Evolutionary conservation across 2,113 vertebrate species (phyloP).

Genomic region (Trichomycterus rosablanca): DNA sequence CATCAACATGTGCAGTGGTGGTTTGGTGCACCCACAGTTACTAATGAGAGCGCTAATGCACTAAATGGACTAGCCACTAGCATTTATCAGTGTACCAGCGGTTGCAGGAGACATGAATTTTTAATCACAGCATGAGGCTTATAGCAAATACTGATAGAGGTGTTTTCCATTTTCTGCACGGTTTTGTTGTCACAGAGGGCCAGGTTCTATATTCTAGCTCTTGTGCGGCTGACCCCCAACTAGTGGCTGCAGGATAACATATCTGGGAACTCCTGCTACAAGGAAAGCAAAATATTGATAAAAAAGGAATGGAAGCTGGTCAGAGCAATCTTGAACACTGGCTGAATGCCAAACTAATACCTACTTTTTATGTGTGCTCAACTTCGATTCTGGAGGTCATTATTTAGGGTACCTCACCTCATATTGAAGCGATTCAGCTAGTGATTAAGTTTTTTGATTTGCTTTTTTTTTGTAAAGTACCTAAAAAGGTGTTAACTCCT

Average conservation of each 20-base stretch:
- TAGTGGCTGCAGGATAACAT: slow-evolving; percentile 52
- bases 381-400: no score
- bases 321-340: not conserved
- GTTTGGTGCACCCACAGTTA: not conserved
- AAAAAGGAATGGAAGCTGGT: not conserved
- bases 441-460: no score
- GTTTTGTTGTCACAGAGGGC: slow-evolving; percentile 57
- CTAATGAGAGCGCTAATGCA: slow-evolving; percentile 29
- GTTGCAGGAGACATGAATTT: slow-evolving; percentile 50
- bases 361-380: not conserved
- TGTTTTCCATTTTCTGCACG: slow-evolving; percentile 56
- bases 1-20: slow-evolving; percentile 5
- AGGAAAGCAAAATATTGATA: slow-evolving; percentile 25
- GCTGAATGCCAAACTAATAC: not conserved
- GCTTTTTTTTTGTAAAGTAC: no score
- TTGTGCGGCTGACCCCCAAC: slow-evolving; percentile 36
- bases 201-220: slow-evolving; percentile 47
- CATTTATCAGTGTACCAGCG: slow-evolving; percentile 29
- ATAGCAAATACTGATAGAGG: slow-evolving; percentile 56
- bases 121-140: slow-evolving; percentile 55
- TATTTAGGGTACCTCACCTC: no score
- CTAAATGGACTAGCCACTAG: slow-evolving; percentile 23
- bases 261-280: slow-evolving; percentile 43
- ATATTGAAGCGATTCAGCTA: no score
- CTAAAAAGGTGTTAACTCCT: no score